Conservation (phyloP, 2,113 vertebrate genomes). For the Thermophis baileyi region DNA sequence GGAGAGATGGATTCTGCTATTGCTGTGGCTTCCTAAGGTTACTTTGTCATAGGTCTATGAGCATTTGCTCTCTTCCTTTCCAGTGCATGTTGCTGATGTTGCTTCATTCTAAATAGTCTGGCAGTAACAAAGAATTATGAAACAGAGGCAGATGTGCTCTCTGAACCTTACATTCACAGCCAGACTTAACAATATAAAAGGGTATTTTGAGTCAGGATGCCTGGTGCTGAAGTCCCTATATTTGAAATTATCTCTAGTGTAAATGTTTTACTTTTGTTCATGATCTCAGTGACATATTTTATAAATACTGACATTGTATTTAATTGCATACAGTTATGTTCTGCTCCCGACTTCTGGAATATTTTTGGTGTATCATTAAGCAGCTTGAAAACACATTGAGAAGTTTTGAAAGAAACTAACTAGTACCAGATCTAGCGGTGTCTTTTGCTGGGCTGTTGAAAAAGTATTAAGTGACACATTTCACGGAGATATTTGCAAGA, state of each 20-base stretch:
- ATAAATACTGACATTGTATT: neutral
- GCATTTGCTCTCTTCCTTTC: neutral
- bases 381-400: conserved; percentile 37
- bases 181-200: neutral
- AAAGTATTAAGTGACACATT: neutral
- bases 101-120: neutral
- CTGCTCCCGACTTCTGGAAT: conserved; percentile 40
- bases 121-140: neutral
- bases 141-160: neutral
- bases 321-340: neutral
- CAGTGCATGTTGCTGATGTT: neutral
- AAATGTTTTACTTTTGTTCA: neutral
- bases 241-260: neutral
- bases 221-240: neutral
- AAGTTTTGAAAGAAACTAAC: conserved; percentile 48
- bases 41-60: neutral
- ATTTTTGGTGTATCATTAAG: conserved; percentile 15
- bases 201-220: neutral
- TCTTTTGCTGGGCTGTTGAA: conserved; percentile 44
- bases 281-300: neutral
- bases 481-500: neutral
- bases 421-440: conserved; percentile 44
- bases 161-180: neutral
- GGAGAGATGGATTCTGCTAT: neutral
- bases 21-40: neutral